phyloP scores from a whole-genome alignment of 2,113 vertebrate species.

The Motacilla alba region DNA sequence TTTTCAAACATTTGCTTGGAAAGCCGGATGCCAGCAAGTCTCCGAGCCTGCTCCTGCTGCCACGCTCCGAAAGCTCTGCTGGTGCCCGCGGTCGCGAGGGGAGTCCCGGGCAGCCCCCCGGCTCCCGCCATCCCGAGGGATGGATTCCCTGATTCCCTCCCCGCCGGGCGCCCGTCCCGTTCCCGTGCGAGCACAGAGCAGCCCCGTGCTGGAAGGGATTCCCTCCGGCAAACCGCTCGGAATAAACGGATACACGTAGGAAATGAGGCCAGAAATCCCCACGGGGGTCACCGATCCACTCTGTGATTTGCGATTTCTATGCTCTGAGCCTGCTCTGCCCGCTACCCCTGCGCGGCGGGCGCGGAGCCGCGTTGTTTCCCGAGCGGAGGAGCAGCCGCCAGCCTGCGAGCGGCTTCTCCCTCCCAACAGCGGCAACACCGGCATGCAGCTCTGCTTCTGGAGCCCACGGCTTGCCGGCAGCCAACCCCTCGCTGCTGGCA shows the following conservation, averaged over 20 bases:
- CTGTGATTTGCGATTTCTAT: background rate
- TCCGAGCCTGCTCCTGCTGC: background rate
- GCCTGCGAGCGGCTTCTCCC: background rate
- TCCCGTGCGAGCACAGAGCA: background rate
- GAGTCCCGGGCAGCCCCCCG: background rate
- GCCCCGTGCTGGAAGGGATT: background rate
- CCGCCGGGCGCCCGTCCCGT: background rate
- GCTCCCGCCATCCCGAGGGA: background rate
- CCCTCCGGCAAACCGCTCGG: background rate
- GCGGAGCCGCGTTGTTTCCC: background rate
- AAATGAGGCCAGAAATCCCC: constrained; percentile 47
- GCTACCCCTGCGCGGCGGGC: background rate
- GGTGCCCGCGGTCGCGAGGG: accelerated
- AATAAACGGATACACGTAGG: background rate
- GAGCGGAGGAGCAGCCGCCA: background rate
- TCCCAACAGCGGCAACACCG: background rate
- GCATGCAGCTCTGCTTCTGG: background rate
- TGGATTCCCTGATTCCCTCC: background rate
- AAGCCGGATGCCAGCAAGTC: background rate
- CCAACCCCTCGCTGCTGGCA: accelerated
- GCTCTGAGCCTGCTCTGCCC: background rate
- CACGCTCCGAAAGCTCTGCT: background rate
- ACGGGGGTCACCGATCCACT: background rate
- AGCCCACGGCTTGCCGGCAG: background rate
- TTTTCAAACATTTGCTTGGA: constrained; percentile 23